Conservation (phyloP, 2,888 invertebrate species). For the Sarcophaga caerulescens region DNA sequence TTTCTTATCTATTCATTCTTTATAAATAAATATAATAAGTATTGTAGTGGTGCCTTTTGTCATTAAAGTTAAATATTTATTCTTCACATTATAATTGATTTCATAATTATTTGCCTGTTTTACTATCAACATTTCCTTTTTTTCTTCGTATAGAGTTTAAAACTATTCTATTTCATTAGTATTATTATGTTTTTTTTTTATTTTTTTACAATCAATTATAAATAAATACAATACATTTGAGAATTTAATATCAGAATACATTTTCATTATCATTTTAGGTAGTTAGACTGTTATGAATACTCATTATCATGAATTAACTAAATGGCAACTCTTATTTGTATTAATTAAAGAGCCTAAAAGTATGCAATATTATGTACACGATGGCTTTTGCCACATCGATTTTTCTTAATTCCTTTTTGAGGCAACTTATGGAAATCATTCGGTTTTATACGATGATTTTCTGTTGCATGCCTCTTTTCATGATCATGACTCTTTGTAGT, state of each 20-base stretch:
- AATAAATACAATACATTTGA: not conserved
- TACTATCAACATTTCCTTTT: not conserved
- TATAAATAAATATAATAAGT: conserved; percentile 32
- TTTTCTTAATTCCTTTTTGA: too few species aligned
- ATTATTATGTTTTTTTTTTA: not conserved
- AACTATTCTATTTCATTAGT: not conserved
- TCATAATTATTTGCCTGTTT: not conserved
- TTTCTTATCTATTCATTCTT: conserved; percentile 68
- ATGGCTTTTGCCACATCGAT: too few species aligned
- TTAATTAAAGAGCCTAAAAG: not conserved
- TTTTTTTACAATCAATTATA: not conserved
- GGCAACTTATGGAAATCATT: too few species aligned
- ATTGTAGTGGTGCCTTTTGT: conserved; percentile 51
- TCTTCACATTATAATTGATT: conserved; percentile 37
- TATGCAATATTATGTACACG: conserved; percentile 3
- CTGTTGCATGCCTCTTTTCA: not conserved
- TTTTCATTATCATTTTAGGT: not conserved
- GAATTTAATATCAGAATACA: not conserved
- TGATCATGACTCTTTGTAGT: not conserved
- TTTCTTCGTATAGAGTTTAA: too few species aligned
- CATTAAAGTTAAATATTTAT: conserved; percentile 19
- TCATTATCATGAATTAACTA: not conserved
- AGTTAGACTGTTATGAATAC: too few species aligned
- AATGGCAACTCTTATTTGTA: not conserved
- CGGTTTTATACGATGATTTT: too few species aligned